Conservation (phyloP, 2,888 invertebrate species). For the Hydriomena furcata region DNA sequence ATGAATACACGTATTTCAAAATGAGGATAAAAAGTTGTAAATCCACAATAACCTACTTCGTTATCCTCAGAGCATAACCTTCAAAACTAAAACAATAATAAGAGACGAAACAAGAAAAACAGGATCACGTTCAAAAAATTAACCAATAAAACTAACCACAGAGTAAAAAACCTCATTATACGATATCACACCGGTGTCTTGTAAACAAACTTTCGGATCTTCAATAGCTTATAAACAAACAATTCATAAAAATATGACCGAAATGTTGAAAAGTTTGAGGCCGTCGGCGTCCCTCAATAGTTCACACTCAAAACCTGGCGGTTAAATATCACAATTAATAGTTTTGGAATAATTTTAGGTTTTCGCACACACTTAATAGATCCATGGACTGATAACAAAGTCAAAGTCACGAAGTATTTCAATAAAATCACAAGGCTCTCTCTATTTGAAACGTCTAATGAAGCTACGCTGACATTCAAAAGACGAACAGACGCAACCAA, state of each 20-base stretch:
- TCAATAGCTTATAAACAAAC: slow-evolving; percentile 44
- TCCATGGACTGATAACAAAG: slow-evolving; percentile 63
- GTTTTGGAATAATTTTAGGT: slow-evolving; percentile 38
- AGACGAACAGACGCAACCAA: no score
- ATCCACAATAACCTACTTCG: slow-evolving; percentile 4
- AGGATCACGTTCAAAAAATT: background rate
- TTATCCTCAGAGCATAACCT: slow-evolving; percentile 1
- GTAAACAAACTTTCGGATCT: slow-evolving; percentile 54
- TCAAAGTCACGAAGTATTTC: no score
- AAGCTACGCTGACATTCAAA: no score
- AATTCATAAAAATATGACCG: slow-evolving; percentile 37
- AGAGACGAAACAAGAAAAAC: background rate
- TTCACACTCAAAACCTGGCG: slow-evolving; percentile 44
- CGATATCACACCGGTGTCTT: slow-evolving; percentile 52
- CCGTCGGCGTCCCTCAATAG: slow-evolving; percentile 71
- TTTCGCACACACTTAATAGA: slow-evolving; percentile 75
- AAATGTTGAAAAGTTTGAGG: background rate
- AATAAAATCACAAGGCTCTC: no score
- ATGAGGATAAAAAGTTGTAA: slow-evolving; percentile 14
- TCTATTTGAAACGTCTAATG: no score
- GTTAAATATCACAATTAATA: slow-evolving; percentile 38
- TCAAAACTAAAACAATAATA: background rate
- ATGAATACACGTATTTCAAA: background rate
- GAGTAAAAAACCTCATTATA: background rate
- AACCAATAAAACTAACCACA: slow-evolving; percentile 16